Conservation (phyloP, 1,140 invertebrate species). For the Phortica variegata region DNA sequence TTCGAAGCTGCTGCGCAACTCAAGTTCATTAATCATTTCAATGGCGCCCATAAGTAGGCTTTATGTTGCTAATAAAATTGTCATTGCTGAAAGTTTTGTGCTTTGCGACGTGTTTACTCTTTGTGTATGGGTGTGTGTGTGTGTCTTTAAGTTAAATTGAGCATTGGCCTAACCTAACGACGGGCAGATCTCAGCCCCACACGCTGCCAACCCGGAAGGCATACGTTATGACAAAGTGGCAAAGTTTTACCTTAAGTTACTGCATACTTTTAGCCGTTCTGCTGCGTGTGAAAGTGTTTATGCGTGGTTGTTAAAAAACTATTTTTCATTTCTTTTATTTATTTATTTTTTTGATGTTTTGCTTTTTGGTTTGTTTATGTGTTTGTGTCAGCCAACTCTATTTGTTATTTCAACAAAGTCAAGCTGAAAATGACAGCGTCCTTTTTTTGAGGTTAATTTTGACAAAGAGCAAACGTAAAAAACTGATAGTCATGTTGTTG, state of each 20-base stretch:
- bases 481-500: conserved; percentile 11
- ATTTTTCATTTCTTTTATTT: conserved; percentile 32
- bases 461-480: too few species aligned
- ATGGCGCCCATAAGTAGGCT: conserved; percentile 51
- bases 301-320: conserved; percentile 45
- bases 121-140: conserved; percentile 30
- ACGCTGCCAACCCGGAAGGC: conserved; percentile 9
- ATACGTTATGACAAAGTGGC: conserved; percentile 44
- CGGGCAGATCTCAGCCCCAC: too few species aligned
- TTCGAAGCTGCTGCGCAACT: conserved; percentile 19
- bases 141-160: too few species aligned
- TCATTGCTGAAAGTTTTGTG: conserved; percentile 36
- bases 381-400: too few species aligned
- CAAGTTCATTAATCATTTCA: conserved; percentile 52
- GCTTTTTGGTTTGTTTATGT: not conserved
- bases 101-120: conserved; percentile 12
- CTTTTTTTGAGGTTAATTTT: too few species aligned
- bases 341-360: too few species aligned
- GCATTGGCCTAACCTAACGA: too few species aligned
- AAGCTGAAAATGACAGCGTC: too few species aligned
- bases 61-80: conserved; percentile 50
- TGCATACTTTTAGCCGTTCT: conserved; percentile 19
- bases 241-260: conserved; percentile 39
- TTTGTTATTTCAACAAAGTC: conserved; percentile 3
- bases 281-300: conserved; percentile 28